Conservation (phyloP, 2,797 vertebrate species). For the Peromyscus nudipes region DNA sequence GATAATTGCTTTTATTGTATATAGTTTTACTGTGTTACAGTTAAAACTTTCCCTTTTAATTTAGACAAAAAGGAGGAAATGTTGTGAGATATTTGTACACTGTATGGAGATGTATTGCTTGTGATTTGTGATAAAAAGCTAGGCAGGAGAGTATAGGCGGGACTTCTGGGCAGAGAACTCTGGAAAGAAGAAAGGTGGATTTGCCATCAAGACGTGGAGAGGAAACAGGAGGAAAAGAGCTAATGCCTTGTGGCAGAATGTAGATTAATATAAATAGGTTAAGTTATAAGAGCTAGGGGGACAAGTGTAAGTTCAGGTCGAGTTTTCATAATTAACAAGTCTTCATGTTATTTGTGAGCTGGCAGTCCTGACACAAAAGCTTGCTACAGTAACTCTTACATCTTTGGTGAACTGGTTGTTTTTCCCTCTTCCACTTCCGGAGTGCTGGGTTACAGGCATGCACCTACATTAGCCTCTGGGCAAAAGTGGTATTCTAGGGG, state of each 20-base stretch:
- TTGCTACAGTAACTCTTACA: background rate
- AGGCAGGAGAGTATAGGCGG: background rate
- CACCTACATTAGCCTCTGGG: background rate
- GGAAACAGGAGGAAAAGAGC: background rate
- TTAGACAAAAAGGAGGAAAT: too few relatives aligned
- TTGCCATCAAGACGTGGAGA: background rate
- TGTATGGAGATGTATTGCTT: background rate
- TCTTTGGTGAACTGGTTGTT: background rate
- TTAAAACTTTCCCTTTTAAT: too few relatives aligned
- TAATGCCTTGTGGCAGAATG: background rate
- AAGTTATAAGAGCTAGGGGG: background rate
- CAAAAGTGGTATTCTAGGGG: background rate
- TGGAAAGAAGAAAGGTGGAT: background rate
- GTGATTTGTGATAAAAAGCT: background rate
- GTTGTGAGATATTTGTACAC: background rate
- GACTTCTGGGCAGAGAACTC: background rate
- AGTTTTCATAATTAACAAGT: background rate
- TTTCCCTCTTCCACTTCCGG: background rate
- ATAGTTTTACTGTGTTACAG: too few relatives aligned
- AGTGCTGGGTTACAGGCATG: background rate
- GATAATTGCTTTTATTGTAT: too few relatives aligned
- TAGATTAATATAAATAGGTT: background rate
- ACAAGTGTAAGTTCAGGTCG: background rate
- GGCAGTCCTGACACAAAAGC: background rate
- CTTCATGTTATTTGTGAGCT: background rate